Base-by-base conservation (phyloP, 2,797 vertebrate genomes). In the Hyperoplus lanceolatus region DNA sequence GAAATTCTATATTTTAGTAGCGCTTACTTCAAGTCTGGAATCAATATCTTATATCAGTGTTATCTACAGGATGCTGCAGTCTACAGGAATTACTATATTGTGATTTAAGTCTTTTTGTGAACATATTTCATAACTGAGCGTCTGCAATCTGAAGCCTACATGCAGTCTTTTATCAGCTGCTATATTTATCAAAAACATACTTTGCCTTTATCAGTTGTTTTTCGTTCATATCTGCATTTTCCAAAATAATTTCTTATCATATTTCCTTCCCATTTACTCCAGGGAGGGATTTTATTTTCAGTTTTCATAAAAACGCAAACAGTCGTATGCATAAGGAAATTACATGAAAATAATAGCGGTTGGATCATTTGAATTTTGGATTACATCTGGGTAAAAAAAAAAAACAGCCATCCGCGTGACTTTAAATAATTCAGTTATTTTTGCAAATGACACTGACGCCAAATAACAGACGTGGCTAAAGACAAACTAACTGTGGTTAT, bases 121-220 rank as follows among this genome's bases (percentile, higher is more conserved):
- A n/a, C 10, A 18, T 66, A 4, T 59, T 57, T 51, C 41, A 12
- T 60, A 41, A 39, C 5, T 39, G 10, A 49, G 0, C 45, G 15
- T 87, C 61, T 79, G 18, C 55, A 38, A 51, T 76, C 48, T 66
- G 46, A 3, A 16, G 39, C 45, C 77, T 68, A 45, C 60, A 21
- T 49, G 18, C 15, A 15, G 38, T 74, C 49, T 56, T 65, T 53
- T 43, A 86, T 79, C 72, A 86, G 71, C 79, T 58, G 21, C 56
- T 13, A 21, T 82, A 83, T 86, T 78, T 78, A 62, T 55, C 54
- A 54, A 80, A 71, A 80, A 76, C 79, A 81, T 81, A 80, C 61
- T 72, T 53, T 36, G 51, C 21, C 38, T 70, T 75, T 87, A 87
- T 85, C 82, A 70, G 51, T 64, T 80, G 54, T 89, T 85, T 82